These are phyloP conservation scores for Limnephilus lunatus DNA, from an alignment of 2,888 invertebrate species.

Conservation along the genomic window DNA sequence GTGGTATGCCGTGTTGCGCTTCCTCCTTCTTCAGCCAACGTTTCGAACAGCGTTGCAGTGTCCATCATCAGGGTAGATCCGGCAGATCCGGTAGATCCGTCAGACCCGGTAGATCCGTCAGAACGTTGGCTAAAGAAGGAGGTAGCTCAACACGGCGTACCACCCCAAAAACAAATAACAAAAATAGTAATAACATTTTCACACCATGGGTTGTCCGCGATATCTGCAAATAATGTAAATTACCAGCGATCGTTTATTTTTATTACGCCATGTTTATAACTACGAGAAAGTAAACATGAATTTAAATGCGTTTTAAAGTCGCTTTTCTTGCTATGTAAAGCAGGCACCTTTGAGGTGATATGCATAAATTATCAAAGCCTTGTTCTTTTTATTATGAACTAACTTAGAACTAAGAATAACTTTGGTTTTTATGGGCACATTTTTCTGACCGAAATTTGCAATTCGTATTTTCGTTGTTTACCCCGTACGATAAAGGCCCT, in stretches of 20 bases:
- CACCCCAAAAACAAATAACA: too few relatives aligned
- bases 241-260: not conserved
- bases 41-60: too few relatives aligned
- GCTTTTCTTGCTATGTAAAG: not conserved
- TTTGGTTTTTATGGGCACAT: not conserved
- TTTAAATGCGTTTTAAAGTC: not conserved
- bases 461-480: constrained; percentile 8
- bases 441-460: constrained; percentile 26
- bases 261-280: not conserved
- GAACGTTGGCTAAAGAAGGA: too few relatives aligned
- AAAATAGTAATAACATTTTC: not conserved
- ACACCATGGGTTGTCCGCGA: not conserved
- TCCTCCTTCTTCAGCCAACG: too few relatives aligned
- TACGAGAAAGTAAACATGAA: not conserved
- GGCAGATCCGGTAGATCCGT: too few relatives aligned
- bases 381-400: not conserved
- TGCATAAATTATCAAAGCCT: not conserved
- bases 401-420: not conserved
- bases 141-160: too few relatives aligned
- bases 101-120: too few relatives aligned
- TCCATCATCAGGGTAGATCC: too few relatives aligned
- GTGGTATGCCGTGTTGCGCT: too few relatives aligned
- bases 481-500: not conserved
- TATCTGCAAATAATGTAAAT: not conserved
- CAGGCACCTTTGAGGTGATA: not conserved